Percentiles rank a stretch among this genome's conserved stretches.
phyloP scores from a whole-genome alignment of 2,888 invertebrate species.

The Ectemnius lituratus region DNA sequence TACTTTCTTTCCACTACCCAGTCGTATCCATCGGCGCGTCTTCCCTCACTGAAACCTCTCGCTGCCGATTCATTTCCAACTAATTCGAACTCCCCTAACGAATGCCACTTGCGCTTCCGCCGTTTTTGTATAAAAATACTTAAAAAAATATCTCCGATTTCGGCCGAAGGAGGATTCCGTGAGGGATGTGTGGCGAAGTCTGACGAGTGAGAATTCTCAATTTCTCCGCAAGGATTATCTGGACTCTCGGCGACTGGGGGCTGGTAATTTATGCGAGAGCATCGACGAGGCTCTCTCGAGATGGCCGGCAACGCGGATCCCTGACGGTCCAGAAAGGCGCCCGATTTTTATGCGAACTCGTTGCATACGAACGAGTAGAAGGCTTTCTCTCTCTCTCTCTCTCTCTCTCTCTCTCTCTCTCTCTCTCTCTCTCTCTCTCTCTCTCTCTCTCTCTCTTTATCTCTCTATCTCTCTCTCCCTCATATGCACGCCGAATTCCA shows the following conservation, averaged over 20 bases:
- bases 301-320: slow-evolving; percentile 24
- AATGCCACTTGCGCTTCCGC: not conserved
- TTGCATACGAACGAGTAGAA: slow-evolving; percentile 38
- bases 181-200: not conserved
- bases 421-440: slow-evolving; percentile 14
- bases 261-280: slow-evolving; percentile 26
- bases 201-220: no score
- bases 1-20: not conserved
- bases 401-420: slow-evolving; percentile 14
- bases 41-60: no score
- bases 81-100: slow-evolving; percentile 9
- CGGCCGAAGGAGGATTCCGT: not conserved
- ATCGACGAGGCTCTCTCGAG: slow-evolving; percentile 8
- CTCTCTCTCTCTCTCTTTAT: slow-evolving; percentile 10
- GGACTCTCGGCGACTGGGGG: slow-evolving; percentile 12
- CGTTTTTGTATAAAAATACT: slow-evolving; percentile 44
- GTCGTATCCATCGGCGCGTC: slow-evolving; percentile 9
- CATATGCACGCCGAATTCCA: slow-evolving; percentile 32
- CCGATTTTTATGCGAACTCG: slow-evolving; percentile 24
- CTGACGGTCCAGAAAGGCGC: slow-evolving; percentile 32
- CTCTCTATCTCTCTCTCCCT: slow-evolving; percentile 14
- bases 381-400: slow-evolving; percentile 12
- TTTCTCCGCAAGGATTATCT: not conserved
- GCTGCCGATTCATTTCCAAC: not conserved
- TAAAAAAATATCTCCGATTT: slow-evolving; percentile 36